Evolutionary conservation across 1,140 invertebrate species (phyloP).

Genomic region (Andricus grossulariae): DNA sequence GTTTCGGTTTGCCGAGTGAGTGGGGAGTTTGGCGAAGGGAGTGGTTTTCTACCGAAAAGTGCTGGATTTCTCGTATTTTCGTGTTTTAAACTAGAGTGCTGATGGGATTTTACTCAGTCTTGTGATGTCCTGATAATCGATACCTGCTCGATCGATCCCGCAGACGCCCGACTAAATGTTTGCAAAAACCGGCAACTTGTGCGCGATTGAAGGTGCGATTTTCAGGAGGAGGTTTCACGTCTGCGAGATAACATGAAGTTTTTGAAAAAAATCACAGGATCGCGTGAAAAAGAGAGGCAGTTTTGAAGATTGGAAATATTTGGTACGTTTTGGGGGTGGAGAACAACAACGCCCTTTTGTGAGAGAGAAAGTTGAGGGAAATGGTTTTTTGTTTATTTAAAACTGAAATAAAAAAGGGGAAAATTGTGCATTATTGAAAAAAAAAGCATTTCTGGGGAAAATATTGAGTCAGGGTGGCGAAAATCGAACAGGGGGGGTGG

Average conservation of each 20-base stretch:
- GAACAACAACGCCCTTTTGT: not conserved
- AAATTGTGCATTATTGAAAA: not conserved
- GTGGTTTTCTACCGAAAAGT: not conserved
- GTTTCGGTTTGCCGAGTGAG: not conserved
- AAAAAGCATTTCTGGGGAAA: not conserved
- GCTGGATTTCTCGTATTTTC: not conserved
- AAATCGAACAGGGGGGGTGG: slow-evolving; percentile 46
- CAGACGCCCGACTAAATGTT: slow-evolving; percentile 38
- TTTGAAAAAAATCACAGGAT: slow-evolving; percentile 68
- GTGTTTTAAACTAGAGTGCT: slow-evolving; percentile 28
- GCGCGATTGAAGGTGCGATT: not conserved
- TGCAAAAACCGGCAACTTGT: slow-evolving; percentile 37
- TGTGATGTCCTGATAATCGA: slow-evolving; percentile 66
- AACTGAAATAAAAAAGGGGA: not conserved
- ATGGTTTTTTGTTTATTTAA: not conserved
- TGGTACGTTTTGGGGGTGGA: not conserved
- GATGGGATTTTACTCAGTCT: not conserved
- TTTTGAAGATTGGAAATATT: not conserved
- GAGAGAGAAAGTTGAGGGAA: slow-evolving; percentile 8
- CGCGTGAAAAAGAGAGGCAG: slow-evolving; percentile 58
- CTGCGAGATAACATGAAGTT: slow-evolving; percentile 50
- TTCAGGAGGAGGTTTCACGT: not conserved
- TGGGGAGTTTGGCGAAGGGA: not conserved
- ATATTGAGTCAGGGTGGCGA: not conserved
- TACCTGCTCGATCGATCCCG: slow-evolving; percentile 40